phyloP scores from a whole-genome alignment of 2,888 invertebrate genomes.

The Mycogona germanica region DNA sequence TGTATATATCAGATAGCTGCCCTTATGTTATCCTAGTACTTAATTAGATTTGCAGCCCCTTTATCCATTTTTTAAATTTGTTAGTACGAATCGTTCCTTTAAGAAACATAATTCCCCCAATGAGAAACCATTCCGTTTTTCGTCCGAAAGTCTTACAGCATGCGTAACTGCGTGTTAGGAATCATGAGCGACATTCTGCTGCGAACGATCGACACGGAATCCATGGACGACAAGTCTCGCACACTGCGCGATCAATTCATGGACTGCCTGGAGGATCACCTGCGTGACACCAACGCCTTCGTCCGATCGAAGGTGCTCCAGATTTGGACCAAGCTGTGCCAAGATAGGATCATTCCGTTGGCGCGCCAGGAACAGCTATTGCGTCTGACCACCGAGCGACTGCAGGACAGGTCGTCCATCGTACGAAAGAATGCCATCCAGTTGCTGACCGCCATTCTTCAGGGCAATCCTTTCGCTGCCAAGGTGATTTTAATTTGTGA shows the following conservation, averaged over 20 bases:
- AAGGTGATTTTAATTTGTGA: slow-evolving; percentile 20
- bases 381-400: slow-evolving; percentile 50
- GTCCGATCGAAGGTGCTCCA: slow-evolving; percentile 65
- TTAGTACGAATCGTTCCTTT: no score
- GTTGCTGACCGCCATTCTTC: slow-evolving; percentile 60
- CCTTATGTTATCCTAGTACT: no score
- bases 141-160: slow-evolving; percentile 40
- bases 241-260: slow-evolving; percentile 64
- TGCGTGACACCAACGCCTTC: slow-evolving; percentile 70
- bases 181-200: slow-evolving; percentile 69
- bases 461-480: slow-evolving; percentile 74
- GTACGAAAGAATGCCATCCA: slow-evolving; percentile 77
- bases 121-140: slow-evolving; percentile 10
- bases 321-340: slow-evolving; percentile 65
- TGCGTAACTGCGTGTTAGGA: slow-evolving; percentile 68
- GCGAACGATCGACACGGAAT: slow-evolving; percentile 52
- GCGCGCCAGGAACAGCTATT: slow-evolving; percentile 53
- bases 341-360: slow-evolving; percentile 65
- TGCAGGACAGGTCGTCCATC: slow-evolving; percentile 67
- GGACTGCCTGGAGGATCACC: slow-evolving; percentile 63
- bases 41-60: no score
- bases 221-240: slow-evolving; percentile 51
- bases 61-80: no score
- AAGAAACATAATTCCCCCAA: no score
- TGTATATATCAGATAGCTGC: no score